Evolutionary conservation across 2,113 vertebrate genomes (phyloP), one percentile per base, ranked within the genome.

Genomic region (Tyrannus savana): DNA sequence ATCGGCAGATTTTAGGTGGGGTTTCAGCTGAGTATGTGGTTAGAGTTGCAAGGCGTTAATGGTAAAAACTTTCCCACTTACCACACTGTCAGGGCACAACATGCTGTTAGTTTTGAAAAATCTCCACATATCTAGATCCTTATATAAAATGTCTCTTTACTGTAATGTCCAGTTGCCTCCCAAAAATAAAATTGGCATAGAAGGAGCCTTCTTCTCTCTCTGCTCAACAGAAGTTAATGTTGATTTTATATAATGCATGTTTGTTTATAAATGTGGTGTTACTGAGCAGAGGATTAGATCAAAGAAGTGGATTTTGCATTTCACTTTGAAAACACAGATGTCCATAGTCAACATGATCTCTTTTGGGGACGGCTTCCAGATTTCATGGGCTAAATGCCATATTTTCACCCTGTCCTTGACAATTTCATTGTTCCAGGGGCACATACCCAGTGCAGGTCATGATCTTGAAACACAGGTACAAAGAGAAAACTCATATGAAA

Each of bases 201-300:
- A 84, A 81, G 66, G n/a, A 66, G 12, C 85, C 56, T 49, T 37
- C 68, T 95, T 84, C 78, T 93, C 80, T 63, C 46, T 31, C 60
- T 72, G 66, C 69, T 92, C 83, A 82, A 31, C 35, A 46, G 88
- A 60, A 86, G 44, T 49, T 64, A 67, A 50, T 82, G 77, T 87
- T 96, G 89, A 64, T 84, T 92, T 94, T 89, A n/a, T 66, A 41
- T 41, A 24, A 79, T 52, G 52, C 44, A 27, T 86, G 60, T 78
- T 94, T 95, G 76, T 92, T 91, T 96, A 91, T 90, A 72, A 90
- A 93, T 83, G 67, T n/a, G 46, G 74, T 88, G 84, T 91, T 95
- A 78, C 72, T 42, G 72, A 84, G 94, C n/a, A 50, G 74, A 90
- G 52, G 31, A 74, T 53, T 60, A 78, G 68, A 91, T 90, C 84